Percentiles rank a stretch among this genome's conserved stretches.
phyloP scores from a whole-genome alignment of 2,797 vertebrate species.

The Dipus sagitta region DNA sequence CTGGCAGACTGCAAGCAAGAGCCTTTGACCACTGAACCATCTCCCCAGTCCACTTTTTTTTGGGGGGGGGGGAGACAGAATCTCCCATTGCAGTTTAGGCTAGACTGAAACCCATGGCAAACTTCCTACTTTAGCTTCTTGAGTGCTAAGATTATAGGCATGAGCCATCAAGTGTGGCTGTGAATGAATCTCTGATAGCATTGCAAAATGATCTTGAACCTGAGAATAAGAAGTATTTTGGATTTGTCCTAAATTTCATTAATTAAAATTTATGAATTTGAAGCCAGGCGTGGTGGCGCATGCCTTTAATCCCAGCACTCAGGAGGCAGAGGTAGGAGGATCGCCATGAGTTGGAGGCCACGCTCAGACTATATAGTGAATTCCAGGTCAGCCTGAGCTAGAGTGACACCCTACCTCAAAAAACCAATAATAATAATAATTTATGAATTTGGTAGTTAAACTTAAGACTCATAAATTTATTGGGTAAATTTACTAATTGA shows the following conservation, averaged over 20 bases:
- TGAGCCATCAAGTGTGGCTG: neutral
- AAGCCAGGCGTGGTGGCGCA: too few relatives aligned
- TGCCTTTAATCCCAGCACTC: too few relatives aligned
- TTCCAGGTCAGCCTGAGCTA: too few relatives aligned
- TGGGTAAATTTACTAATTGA: constrained; percentile 1
- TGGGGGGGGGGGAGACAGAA: neutral
- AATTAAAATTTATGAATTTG: neutral
- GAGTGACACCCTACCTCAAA: too few relatives aligned
- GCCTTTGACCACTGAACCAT: too few relatives aligned
- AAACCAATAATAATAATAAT: too few relatives aligned
- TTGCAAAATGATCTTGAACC: constrained; percentile 1
- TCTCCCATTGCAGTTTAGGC: neutral
- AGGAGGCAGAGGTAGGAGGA: too few relatives aligned
- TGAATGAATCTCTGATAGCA: neutral
- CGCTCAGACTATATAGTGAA: too few relatives aligned
- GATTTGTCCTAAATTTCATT: constrained; percentile 31
- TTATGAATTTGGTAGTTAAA: neutral
- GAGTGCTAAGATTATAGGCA: neutral
- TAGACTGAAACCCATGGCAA: neutral
- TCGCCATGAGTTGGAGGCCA: too few relatives aligned
- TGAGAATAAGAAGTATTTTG: constrained; percentile 29
- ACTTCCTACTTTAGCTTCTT: neutral
- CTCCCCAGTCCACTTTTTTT: neutral
- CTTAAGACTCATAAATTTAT: neutral
- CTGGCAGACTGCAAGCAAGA: too few relatives aligned